Base-by-base conservation (phyloP, 2,797 vertebrate species). In the Acanthiza pusilla region DNA sequence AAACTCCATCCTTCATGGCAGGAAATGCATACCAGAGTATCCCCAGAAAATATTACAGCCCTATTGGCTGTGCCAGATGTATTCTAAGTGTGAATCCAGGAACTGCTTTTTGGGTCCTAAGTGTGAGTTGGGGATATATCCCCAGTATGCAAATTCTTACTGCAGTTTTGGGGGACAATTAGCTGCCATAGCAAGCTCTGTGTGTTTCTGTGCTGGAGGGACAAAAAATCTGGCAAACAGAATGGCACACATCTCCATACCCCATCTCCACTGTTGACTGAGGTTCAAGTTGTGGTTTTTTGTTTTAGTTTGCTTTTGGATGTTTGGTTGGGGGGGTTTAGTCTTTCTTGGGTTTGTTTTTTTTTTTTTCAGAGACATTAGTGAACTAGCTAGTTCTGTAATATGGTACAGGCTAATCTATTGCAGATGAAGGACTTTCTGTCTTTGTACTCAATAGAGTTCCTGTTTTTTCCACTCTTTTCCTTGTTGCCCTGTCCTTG, bases 401-500 rank as follows among this genome's bases (percentile, higher is more conserved):
- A 7, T 19, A 10, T 60, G 19, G 17, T 23, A 50, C 27, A 12
- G 48, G 17, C 10, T 83, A 32, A 48, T 30, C 23, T 65, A 6
- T 26, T 0, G 0, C 10, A 74, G n/a, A 11, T 75, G 38, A 43
- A 85, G 32, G 38, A 32, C 29, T 81, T 87, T 43, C 27, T 81
- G 50, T 55, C 36, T 78, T 81, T 85, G 42, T 63, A 51, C 22
- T 72, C 40, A 25, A 63, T 71, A 21, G 66, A 84, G 32, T 72
- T 71, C 18, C 34, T n/a, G 2, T 36, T 78, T 87, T 57, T 47
- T 25, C 38, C 23, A 13, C 23, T 78, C 13, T 53, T 14, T 72
- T 48, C 42, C 34, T 75, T 55, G 32, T 16, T 70, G 11, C 22
- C 11, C 11, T 42, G 20, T 53, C 34, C 32, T 87, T 0, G 0